These are phyloP conservation scores for Enteromius radiatus DNA, from an alignment of 2,797 vertebrate species.

Conservation along the genomic window DNA sequence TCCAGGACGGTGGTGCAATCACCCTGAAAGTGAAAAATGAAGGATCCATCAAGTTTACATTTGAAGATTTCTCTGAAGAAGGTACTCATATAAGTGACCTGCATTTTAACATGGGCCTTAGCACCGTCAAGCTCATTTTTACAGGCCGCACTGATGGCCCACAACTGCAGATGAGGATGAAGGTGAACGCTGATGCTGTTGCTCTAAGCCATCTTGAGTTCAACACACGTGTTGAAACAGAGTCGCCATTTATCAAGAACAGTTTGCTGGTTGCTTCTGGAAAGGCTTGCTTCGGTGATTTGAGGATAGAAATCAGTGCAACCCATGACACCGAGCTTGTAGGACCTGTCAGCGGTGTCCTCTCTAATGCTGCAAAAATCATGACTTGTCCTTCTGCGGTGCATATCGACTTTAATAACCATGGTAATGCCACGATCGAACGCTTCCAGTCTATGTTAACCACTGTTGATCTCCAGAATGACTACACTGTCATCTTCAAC, in stretches of 20 bases:
- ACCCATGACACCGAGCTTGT: constrained; percentile 82
- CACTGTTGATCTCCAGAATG: constrained; percentile 88
- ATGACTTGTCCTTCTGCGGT: constrained; percentile 75
- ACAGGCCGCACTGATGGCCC: constrained; percentile 77
- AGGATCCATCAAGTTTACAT: constrained; percentile 76
- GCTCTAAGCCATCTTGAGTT: constrained; percentile 74
- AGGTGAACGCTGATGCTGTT: constrained; percentile 74
- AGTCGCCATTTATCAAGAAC: constrained; percentile 81
- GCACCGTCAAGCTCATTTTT: constrained; percentile 71
- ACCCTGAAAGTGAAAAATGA: constrained; percentile 72
- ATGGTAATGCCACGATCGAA: constrained; percentile 82
- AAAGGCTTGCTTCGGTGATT: constrained; percentile 70
- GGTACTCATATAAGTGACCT: constrained; percentile 76
- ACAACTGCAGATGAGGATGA: constrained; percentile 84
- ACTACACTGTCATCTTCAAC: constrained; percentile 81
- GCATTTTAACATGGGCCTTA: constrained; percentile 74
- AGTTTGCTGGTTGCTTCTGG: constrained; percentile 81
- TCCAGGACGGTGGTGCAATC: constrained; percentile 72
- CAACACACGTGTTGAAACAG: constrained; percentile 79
- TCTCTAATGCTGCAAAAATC: constrained; percentile 82
- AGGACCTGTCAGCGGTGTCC: constrained; percentile 78
- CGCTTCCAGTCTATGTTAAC: constrained; percentile 77
- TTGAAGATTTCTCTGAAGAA: constrained; percentile 75
- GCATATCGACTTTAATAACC: constrained; percentile 81
- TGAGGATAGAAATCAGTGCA: constrained; percentile 81